phyloP scores from a whole-genome alignment of 1,140 invertebrate genomes.

The Cydia fagiglandana region DNA sequence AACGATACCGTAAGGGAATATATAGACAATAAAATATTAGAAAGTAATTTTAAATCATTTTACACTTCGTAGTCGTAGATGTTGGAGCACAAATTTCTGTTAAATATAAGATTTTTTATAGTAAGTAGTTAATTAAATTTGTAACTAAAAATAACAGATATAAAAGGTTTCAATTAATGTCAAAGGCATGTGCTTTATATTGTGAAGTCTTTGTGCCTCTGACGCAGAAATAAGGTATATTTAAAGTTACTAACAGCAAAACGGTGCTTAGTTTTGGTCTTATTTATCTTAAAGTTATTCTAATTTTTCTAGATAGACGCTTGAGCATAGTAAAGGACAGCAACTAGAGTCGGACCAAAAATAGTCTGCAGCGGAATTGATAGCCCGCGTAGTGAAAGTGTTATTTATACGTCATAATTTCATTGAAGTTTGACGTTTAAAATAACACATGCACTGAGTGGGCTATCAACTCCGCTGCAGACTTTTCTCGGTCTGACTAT shows the following conservation, averaged over 20 bases:
- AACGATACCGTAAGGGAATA: slow-evolving; percentile 33
- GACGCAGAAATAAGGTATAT: slow-evolving; percentile 5
- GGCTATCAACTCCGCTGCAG: too few species aligned
- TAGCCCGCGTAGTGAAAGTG: too few species aligned
- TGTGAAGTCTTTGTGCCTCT: slow-evolving; percentile 10
- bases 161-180: slow-evolving; percentile 28
- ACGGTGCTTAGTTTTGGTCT: slow-evolving; percentile 23
- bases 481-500: too few species aligned
- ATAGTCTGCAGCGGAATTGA: too few species aligned
- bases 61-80: slow-evolving; percentile 69
- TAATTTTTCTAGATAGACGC: background rate
- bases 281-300: background rate
- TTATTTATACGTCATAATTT: too few species aligned
- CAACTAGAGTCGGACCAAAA: too few species aligned
- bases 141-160: slow-evolving; percentile 42
- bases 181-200: slow-evolving; percentile 20
- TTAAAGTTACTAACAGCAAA: slow-evolving; percentile 20
- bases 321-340: background rate
- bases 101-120: slow-evolving; percentile 66
- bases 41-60: slow-evolving; percentile 63
- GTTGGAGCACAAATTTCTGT: slow-evolving; percentile 71
- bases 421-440: too few species aligned
- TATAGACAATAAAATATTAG: slow-evolving; percentile 46
- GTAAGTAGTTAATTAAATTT: slow-evolving; percentile 60
- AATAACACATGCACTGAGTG: too few species aligned